phyloP scores from a whole-genome alignment of 2,113 vertebrate genomes.

The Greenwoodochromis staneri region DNA sequence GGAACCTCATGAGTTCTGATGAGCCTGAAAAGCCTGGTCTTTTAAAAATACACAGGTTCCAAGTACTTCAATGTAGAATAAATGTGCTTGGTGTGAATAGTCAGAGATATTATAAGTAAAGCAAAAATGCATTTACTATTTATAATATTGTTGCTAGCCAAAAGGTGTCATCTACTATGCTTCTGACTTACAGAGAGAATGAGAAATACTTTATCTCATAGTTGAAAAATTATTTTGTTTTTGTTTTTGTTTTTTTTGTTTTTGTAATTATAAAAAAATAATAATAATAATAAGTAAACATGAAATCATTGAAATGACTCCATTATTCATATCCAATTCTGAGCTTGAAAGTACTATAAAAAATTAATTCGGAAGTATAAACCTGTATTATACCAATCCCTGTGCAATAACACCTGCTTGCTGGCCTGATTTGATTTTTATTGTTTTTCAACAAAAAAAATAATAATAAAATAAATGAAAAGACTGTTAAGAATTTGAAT shows the following conservation, averaged over 20 bases:
- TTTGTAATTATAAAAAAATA: background rate
- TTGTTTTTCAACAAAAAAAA: background rate
- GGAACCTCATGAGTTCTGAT: background rate
- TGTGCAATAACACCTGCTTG: background rate
- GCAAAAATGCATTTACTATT: background rate
- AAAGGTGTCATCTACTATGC: background rate
- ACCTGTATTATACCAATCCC: background rate
- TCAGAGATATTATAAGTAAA: background rate
- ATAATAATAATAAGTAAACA: background rate
- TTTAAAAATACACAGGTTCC: background rate
- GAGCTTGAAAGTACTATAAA: background rate
- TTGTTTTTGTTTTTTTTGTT: background rate
- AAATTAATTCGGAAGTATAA: background rate
- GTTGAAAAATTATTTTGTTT: background rate
- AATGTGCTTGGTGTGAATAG: background rate
- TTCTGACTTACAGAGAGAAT: background rate
- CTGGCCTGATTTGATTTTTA: background rate
- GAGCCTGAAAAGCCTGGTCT: background rate
- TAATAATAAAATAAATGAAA: background rate
- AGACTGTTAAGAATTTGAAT: background rate
- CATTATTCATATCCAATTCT: background rate
- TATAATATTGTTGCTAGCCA: background rate
- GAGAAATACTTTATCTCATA: background rate
- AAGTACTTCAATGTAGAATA: background rate
- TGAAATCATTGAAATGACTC: background rate